Evolutionary conservation across 2,888 invertebrate genomes (phyloP).

Genomic region (Neoaliturus tenellus): DNA sequence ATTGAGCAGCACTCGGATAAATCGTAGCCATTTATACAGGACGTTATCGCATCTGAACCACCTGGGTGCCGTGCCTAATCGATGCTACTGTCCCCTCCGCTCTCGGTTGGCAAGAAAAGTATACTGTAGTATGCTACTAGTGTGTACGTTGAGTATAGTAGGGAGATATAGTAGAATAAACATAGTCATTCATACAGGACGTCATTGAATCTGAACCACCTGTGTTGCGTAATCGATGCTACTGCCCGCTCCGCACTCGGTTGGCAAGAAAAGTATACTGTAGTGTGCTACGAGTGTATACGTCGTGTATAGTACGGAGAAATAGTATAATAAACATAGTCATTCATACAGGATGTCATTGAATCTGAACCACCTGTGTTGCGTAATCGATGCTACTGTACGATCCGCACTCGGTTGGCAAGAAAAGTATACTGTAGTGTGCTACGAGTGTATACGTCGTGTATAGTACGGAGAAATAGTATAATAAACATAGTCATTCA

Average conservation of each 20-base stretch:
- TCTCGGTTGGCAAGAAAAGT: neutral
- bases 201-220: constrained; percentile 38
- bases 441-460: neutral
- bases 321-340: no score
- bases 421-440: neutral
- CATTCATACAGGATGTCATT: constrained; percentile 4
- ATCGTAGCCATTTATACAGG: constrained; percentile 44
- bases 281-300: neutral
- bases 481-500: no score
- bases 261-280: neutral
- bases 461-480: neutral
- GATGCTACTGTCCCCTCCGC: constrained; percentile 25
- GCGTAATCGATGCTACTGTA: constrained; percentile 31
- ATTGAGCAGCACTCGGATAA: constrained; percentile 37
- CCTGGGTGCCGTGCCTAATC: constrained; percentile 40
- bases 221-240: constrained; percentile 29
- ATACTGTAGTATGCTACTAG: neutral
- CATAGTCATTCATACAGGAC: neutral
- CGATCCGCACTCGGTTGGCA: neutral
- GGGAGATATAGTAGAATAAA: no score
- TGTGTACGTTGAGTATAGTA: no score
- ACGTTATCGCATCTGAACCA: constrained; percentile 45
- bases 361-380: constrained; percentile 40
- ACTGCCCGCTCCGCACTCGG: neutral
- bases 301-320: neutral